These are phyloP conservation scores for Myrmophylax atrothorax DNA, from an alignment of 2,113 vertebrate genomes.

Conservation along the genomic window DNA sequence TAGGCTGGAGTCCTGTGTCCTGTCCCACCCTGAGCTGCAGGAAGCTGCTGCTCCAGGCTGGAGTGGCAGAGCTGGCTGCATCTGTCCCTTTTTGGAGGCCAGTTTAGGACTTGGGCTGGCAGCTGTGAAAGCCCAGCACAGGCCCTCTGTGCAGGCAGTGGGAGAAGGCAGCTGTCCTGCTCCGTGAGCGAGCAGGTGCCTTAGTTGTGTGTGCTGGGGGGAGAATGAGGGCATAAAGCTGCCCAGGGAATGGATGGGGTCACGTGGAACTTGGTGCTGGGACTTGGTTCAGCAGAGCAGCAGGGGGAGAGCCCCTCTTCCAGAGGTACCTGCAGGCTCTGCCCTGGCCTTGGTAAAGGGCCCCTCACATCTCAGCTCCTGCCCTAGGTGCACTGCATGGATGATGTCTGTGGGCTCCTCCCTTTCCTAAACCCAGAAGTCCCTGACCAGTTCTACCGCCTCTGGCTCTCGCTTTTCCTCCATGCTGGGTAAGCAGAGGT, in stretches of 20 bases:
- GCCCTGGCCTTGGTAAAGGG: neutral
- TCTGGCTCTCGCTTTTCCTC: constrained; percentile 97
- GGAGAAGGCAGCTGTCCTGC: neutral
- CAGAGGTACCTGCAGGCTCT: neutral
- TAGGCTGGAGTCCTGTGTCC: neutral
- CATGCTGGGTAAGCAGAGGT: constrained; percentile 87
- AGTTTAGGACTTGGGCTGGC: neutral
- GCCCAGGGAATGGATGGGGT: neutral
- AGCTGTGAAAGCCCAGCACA: neutral
- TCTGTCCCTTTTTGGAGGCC: neutral
- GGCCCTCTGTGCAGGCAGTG: neutral
- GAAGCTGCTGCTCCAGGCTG: neutral
- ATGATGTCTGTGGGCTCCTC: constrained; percentile 95
- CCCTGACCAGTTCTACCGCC: constrained; percentile 98
- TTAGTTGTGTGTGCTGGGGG: neutral
- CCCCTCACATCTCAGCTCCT: neutral
- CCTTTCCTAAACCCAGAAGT: constrained; percentile 97
- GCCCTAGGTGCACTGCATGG: constrained; percentile 95
- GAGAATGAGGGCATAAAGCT: neutral
- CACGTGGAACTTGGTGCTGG: fast-evolving
- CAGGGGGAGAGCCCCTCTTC: neutral
- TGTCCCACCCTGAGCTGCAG: neutral
- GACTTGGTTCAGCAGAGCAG: neutral
- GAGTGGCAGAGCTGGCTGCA: neutral
- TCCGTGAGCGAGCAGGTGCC: fast-evolving